Percentiles rank a stretch among this genome's conserved stretches.
These are phyloP conservation scores for Procambarus clarkii DNA, from an alignment of 1,140 invertebrate genomes.

Conservation along the genomic window DNA sequence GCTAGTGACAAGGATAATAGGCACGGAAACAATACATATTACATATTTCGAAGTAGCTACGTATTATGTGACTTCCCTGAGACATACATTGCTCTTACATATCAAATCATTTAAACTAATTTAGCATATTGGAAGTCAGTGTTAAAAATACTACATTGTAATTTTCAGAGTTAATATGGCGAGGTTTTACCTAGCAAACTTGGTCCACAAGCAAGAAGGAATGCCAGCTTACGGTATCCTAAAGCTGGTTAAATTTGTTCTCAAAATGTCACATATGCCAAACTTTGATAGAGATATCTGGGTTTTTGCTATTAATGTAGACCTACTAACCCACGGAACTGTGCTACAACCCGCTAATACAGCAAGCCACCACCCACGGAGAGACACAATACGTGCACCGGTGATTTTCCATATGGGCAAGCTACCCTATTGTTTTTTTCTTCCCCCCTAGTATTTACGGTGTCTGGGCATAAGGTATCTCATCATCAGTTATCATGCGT, in stretches of 20 bases:
- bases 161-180: background rate
- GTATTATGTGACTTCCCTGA: background rate
- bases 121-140: background rate
- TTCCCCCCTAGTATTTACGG: slow-evolving; percentile 17
- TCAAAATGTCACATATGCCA: too few species aligned
- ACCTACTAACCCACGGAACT: background rate
- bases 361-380: background rate
- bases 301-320: background rate
- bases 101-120: background rate
- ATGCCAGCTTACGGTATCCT: background rate
- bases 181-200: background rate
- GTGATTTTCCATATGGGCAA: slow-evolving; percentile 57
- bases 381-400: slow-evolving; percentile 37
- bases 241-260: too few species aligned
- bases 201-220: background rate
- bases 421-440: slow-evolving; percentile 29
- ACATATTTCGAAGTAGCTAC: background rate
- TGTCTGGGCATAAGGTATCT: slow-evolving; percentile 4
- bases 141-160: too few species aligned
- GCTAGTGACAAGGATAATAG: background rate
- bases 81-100: background rate
- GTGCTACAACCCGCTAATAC: background rate
- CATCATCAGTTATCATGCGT: background rate
- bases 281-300: background rate
- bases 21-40: background rate